Evolutionary conservation across 2,888 invertebrate genomes (phyloP).

Genomic region (Spilosoma lubricipeda): DNA sequence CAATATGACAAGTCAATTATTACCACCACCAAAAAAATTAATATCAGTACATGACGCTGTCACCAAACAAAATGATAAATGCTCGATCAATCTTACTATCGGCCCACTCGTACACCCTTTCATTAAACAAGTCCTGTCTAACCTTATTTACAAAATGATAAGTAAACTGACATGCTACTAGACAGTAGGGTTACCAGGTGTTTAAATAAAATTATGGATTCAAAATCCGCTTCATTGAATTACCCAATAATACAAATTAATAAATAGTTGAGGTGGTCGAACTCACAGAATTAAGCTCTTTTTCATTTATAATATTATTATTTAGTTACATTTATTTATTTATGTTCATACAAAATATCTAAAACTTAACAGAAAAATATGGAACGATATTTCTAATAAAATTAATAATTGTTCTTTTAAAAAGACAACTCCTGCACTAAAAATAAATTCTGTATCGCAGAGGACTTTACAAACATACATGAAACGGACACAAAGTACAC

Average conservation of each 20-base stretch:
- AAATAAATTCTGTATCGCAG: no score
- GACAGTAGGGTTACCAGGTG: slow-evolving; percentile 15
- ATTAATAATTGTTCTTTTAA: no score
- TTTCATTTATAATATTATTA: no score
- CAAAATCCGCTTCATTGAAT: neutral
- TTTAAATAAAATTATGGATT: neutral
- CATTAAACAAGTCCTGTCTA: slow-evolving; percentile 46
- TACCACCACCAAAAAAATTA: slow-evolving; percentile 14
- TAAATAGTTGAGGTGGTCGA: no score
- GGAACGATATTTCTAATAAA: no score
- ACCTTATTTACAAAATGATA: slow-evolving; percentile 53
- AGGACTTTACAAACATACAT: no score
- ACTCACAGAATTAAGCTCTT: no score
- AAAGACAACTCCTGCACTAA: no score
- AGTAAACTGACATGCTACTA: slow-evolving; percentile 48
- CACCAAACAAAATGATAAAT: slow-evolving; percentile 49
- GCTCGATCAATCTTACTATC: slow-evolving; percentile 43
- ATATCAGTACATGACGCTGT: slow-evolving; percentile 29
- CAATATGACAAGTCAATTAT: slow-evolving; percentile 15
- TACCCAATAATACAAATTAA: neutral
- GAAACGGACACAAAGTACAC: no score
- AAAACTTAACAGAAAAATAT: no score
- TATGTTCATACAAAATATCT: no score
- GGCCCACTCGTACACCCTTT: slow-evolving; percentile 32
- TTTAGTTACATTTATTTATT: no score